phyloP scores from a whole-genome alignment of 2,888 invertebrate genomes.

The Sminthurides aquaticus region DNA sequence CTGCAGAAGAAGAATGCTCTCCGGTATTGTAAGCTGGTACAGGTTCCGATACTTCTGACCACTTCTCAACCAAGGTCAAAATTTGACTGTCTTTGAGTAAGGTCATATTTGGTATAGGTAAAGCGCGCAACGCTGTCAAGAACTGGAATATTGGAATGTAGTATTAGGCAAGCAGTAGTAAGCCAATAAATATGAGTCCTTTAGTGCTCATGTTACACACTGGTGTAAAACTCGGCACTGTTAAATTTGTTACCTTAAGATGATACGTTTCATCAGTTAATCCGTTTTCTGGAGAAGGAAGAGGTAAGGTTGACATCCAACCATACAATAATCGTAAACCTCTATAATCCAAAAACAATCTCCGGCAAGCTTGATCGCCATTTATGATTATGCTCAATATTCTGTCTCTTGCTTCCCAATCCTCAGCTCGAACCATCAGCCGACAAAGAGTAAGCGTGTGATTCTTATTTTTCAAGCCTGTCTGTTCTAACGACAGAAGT shows the following conservation, averaged over 20 bases:
- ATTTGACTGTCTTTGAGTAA: slow-evolving; percentile 88
- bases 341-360: slow-evolving; percentile 87
- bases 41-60: slow-evolving; percentile 52
- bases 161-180: background rate
- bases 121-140: slow-evolving; percentile 69
- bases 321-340: slow-evolving; percentile 83
- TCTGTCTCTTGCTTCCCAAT: slow-evolving; percentile 60
- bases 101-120: slow-evolving; percentile 89
- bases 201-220: no score
- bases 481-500: slow-evolving; percentile 66
- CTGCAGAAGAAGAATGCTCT: no score
- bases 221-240: no score
- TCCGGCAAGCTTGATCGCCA: slow-evolving; percentile 71
- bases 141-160: slow-evolving; percentile 50
- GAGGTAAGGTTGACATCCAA: slow-evolving; percentile 59
- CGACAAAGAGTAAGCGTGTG: slow-evolving; percentile 84
- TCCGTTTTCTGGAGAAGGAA: slow-evolving; percentile 3
- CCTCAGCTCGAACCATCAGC: slow-evolving; percentile 85
- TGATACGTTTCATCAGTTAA: slow-evolving; percentile 16
- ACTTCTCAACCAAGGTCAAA: slow-evolving; percentile 71
- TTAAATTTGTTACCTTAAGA: slow-evolving; percentile 21
- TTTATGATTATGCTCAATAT: slow-evolving; percentile 69
- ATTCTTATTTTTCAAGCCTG: slow-evolving; percentile 77
- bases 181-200: background rate
- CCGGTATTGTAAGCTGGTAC: background rate